A percentile compares a stretch with the other conserved stretches of the same genome.
phyloP scores from a whole-genome alignment of 2,113 vertebrate genomes.

The Gymnorhina tibicen region DNA sequence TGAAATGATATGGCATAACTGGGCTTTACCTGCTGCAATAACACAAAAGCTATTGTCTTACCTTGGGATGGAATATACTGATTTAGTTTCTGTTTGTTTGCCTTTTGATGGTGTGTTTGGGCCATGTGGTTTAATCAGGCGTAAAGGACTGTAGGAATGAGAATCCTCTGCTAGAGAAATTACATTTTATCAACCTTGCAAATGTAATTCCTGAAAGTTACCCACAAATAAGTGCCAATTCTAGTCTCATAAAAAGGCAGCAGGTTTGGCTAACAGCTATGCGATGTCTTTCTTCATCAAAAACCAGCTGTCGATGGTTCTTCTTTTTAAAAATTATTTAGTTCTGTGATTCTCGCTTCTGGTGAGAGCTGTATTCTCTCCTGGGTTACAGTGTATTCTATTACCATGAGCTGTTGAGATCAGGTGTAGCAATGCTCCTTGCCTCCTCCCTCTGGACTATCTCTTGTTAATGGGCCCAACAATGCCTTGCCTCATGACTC shows the following conservation, averaged over 20 bases:
- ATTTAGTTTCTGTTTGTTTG: constrained; percentile 13
- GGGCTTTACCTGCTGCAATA: constrained; percentile 54
- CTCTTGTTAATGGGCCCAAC: too few relatives aligned
- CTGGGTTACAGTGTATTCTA: too few relatives aligned
- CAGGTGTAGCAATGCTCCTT: too few relatives aligned
- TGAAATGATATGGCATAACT: neutral
- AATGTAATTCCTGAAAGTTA: neutral
- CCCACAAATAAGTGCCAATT: neutral
- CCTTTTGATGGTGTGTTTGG: neutral
- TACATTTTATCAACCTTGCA: neutral
- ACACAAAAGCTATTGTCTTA: neutral
- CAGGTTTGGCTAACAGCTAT: neutral
- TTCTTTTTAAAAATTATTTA: neutral
- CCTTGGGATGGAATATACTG: neutral
- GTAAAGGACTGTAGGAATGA: neutral
- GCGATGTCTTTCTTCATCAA: neutral
- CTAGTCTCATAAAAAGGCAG: neutral
- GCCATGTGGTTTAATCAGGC: neutral
- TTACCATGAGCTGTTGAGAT: too few relatives aligned
- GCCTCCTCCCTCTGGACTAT: too few relatives aligned
- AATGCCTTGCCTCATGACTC: too few relatives aligned
- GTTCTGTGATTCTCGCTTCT: neutral
- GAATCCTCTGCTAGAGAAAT: neutral
- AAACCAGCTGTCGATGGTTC: too few relatives aligned
- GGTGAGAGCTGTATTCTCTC: neutral